phyloP scores from a whole-genome alignment of 2,113 vertebrate species.

The Jaculus jaculus region DNA sequence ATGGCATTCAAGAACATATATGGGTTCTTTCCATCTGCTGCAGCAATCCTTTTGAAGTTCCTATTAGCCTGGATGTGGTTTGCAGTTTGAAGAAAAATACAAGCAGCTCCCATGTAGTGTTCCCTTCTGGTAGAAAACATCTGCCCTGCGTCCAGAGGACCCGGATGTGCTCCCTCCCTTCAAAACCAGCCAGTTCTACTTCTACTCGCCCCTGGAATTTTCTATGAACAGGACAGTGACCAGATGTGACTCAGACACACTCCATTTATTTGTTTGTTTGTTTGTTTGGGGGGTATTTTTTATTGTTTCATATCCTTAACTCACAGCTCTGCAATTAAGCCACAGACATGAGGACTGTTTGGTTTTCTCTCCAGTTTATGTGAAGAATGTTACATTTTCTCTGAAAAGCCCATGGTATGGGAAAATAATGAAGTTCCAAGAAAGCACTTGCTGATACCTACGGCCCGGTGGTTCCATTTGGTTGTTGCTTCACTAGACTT shows the following conservation, averaged over 20 bases:
- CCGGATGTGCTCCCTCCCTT: neutral
- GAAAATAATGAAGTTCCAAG: neutral
- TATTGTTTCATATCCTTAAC: neutral
- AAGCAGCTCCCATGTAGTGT: constrained; percentile 20
- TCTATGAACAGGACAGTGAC: neutral
- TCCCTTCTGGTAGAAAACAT: constrained; percentile 59
- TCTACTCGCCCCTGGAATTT: constrained; percentile 12
- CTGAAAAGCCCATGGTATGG: neutral
- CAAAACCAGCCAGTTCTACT: neutral
- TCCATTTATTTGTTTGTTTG: constrained; percentile 38
- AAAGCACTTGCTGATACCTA: neutral
- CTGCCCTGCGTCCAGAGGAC: constrained; percentile 56
- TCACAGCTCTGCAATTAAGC: constrained; percentile 14
- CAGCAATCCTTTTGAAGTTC: constrained; percentile 54
- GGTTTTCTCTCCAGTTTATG: neutral
- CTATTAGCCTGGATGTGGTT: constrained; percentile 45
- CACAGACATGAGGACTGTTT: neutral
- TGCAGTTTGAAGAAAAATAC: constrained; percentile 63
- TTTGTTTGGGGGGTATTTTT: constrained; percentile 1
- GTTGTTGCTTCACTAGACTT: neutral
- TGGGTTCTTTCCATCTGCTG: constrained; percentile 59
- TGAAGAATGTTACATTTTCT: neutral
- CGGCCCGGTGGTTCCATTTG: neutral
- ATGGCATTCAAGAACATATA: constrained; percentile 27
- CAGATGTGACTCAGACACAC: constrained; percentile 51